These are phyloP conservation scores for Anoplius nigerrimus DNA, from an alignment of 2,888 invertebrate genomes.

Conservation along the genomic window DNA sequence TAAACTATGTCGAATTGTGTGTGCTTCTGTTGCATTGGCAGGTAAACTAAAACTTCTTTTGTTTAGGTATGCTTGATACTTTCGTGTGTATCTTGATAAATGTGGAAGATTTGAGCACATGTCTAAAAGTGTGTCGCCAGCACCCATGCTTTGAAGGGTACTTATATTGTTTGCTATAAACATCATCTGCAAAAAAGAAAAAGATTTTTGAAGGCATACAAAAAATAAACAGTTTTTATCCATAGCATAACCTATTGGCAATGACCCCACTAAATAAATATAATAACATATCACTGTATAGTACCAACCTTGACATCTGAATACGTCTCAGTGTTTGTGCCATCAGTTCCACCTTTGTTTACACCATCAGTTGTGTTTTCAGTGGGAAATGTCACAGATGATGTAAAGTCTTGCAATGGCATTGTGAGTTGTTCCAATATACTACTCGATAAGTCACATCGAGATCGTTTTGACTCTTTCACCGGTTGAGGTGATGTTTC, in stretches of 20 bases:
- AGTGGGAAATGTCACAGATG: conserved; percentile 71
- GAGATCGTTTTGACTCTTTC: conserved; percentile 78
- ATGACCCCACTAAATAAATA: conserved; percentile 11
- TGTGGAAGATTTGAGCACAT: conserved; percentile 88
- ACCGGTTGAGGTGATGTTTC: conserved; percentile 76
- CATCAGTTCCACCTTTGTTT: conserved; percentile 74
- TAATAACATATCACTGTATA: conserved; percentile 2
- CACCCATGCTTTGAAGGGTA: conserved; percentile 87
- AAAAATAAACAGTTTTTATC: conserved; percentile 11
- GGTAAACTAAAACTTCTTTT: conserved; percentile 83
- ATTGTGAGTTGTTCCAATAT: conserved; percentile 85
- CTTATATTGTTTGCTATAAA: conserved; percentile 87
- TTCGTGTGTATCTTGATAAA: conserved; percentile 79
- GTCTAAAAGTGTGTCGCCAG: conserved; percentile 87
- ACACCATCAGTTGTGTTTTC: conserved; percentile 75
- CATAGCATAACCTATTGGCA: conserved; percentile 7
- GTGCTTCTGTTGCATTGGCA: conserved; percentile 83
- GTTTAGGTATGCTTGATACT: conserved; percentile 80
- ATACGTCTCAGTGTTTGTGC: conserved; percentile 67
- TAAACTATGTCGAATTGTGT: conserved; percentile 84
- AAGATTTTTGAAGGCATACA: neutral
- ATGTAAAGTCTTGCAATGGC: conserved; percentile 79
- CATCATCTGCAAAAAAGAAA: conserved; percentile 79
- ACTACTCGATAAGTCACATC: conserved; percentile 83
- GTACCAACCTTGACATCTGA: conserved; percentile 75